Evolutionary conservation across 2,797 vertebrate genomes (phyloP).

Genomic region (Rhadinocentrus ornatus): DNA sequence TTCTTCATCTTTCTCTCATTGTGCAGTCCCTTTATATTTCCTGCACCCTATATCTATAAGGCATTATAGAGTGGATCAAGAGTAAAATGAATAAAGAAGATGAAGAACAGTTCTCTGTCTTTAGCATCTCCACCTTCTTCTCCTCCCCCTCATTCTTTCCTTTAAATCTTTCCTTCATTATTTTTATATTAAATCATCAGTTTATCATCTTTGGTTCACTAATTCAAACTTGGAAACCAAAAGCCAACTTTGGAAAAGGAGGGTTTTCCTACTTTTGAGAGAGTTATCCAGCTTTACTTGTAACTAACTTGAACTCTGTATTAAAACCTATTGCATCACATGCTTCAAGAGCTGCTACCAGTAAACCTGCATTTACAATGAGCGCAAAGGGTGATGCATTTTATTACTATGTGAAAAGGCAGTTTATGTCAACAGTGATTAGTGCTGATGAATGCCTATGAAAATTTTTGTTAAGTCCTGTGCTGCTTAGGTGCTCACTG

Average conservation of each 20-base stretch:
- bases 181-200: constrained; percentile 39
- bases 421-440: constrained; percentile 80
- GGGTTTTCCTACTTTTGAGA: constrained; percentile 1
- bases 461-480: constrained; percentile 70
- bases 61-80: background rate
- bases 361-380: constrained; percentile 67
- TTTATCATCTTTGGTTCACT: constrained; percentile 31
- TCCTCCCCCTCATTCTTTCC: constrained; percentile 34
- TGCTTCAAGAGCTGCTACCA: constrained; percentile 50
- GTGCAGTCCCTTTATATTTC: constrained; percentile 32
- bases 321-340: constrained; percentile 44
- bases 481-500: constrained; percentile 61
- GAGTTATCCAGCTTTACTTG: constrained; percentile 21
- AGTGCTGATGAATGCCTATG: constrained; percentile 78
- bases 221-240: constrained; percentile 21
- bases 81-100: constrained; percentile 15
- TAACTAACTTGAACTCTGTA: constrained; percentile 39
- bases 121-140: constrained; percentile 16
- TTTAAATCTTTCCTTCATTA: constrained; percentile 10
- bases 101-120: constrained; percentile 14
- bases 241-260: constrained; percentile 15
- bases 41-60: constrained; percentile 7
- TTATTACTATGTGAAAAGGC: constrained; percentile 78
- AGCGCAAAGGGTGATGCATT: constrained; percentile 68
- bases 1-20: constrained; percentile 35